Evolutionary conservation across 2,797 vertebrate genomes (phyloP), one percentile per base, ranked within the genome.

Genomic region (Esox masquinongy): DNA sequence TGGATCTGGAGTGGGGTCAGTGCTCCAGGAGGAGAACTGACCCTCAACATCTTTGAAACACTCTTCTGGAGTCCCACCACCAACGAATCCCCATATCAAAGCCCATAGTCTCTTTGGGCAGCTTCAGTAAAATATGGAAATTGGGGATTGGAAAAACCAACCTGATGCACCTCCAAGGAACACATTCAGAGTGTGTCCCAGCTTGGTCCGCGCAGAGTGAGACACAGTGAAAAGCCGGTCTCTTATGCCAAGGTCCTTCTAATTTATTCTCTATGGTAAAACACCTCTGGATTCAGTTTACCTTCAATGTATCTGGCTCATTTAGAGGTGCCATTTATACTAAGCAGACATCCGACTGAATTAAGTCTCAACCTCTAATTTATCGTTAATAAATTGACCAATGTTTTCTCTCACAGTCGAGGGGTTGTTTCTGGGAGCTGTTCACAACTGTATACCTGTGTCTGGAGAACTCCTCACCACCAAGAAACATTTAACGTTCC

Each of bases 91-190:
- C 50, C n/a, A 56, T n/a, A 51, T 8, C 17, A 67, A 26, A 9
- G n/a, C 11, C 24, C 68, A 67, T 17, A 73, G n/a, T 16, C 63
- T 63, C 47, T 49, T 50, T 17, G 49, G 26, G 39, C 31, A 61
- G 53, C 51, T 75, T 63, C 63, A 74, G 75, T 50, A 79, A 77
- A 77, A 74, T 77, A 82, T 82, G 81, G 17, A 79, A 79, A 79
- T 82, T 79, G 64, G 12, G 61, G 22, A 24, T 34, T 31, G 78
- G 78, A 82, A 82, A 82, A 80, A 80, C 56, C 69, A 77, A 80
- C 75, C 1, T 51, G 50, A 76, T 29, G 63, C 49, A 39, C 56
- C 69, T 26, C 56, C 26, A 34, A 14, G 43, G 39, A 78, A 78
- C 77, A 74, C 66, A 64, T 61, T 34, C 17, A 14, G 31, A 5